Evolutionary conservation across 2,113 vertebrate genomes (phyloP), one percentile per base, ranked within the genome.

Genomic region (Sturnus vulgaris): DNA sequence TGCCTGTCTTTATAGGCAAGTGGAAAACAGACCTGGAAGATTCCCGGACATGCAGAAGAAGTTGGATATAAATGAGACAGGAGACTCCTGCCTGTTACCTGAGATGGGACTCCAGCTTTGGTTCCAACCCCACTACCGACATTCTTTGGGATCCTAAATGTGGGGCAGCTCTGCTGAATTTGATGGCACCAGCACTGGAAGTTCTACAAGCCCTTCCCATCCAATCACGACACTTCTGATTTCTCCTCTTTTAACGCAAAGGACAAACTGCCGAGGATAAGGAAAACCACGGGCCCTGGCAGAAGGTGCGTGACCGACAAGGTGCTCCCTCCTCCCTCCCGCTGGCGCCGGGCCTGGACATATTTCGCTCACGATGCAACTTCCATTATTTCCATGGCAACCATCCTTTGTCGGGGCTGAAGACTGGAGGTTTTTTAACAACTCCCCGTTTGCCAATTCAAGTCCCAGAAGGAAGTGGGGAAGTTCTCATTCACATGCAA

Each of bases 301-400:
- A 57, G 79, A 71, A 92, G 79, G 30, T 92, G 31, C 2, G 5
- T 82, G 89, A 52, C 65, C 11, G 1, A 16, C 30, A 28, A 72
- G 82, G 83, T 70, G 78, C 21, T 82, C 64, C 81, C 72, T 55
- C 72, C 82, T 92, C 82, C 91, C 40, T 82, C 60, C 78, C 2
- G 1, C 82, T 85, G 82, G 82, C 86, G 2, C 33, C 7, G 20
- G 79, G 85, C 82, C 85, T n/a, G 69, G 27, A 87, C 73, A 81
- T 42, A 88, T 70, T 92, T 93, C 63, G 78, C 86, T 92, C 50
- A 52, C 4, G n/a, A 66, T 71, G 75, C 75, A 68, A 82, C 92
- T 86, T 91, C 92, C 80, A 92, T 86, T 76, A 92, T 92, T 94
- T 88, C 95, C 90, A 96, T 94, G 59, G 95, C 90, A 96, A 95